Base-by-base conservation (phyloP, 2,113 vertebrate species). In the Chionis minor region DNA sequence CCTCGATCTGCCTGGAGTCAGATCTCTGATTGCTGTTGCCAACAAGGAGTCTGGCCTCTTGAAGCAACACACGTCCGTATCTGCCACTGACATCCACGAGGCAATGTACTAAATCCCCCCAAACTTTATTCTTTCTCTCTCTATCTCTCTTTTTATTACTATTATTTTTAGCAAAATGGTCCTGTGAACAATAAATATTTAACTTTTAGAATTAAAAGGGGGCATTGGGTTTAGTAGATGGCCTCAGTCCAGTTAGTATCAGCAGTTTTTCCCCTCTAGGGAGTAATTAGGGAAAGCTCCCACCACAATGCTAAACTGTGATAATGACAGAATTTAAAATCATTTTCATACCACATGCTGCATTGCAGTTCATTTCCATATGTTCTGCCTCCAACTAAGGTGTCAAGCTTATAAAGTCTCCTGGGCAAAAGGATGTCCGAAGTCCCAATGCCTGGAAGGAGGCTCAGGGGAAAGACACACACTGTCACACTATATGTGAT, bases 241-340 rank as follows among this genome's bases (percentile, higher is more conserved):
- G 72, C 61, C 58, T 88, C 71, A 45, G 22, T 56, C 42, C 67
- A 65, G 81, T 80, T 81, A 69, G 62, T 20, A 92, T 86, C 94
- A 91, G 87, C 94, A 96, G 30, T 59, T 96, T 84, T 90, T 59
- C 26, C 66, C 70, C 96, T 90, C 89, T 27, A 79, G 97, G 94
- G 94, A 96, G 81, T 97, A 97, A 97, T 97, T 97, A 97, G 75
- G 54, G 52, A 96, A 92, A 86, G 73, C 56, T 97, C 92, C 86
- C 47, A 79, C 91, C 79, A 87, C 86, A 88, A 65, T 40, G 82
- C 81, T 96, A 93, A 97, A 93, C 72, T 94, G 79, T 80, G 80
- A 94, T 96, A 96, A 97, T 95, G 94, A 95, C 65, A 92, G 93
- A 93, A 94, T 96, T 96, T 92, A 85, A 92, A 97, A 89, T 90